A percentile compares a stretch with the other conserved stretches of the same genome.
These are phyloP conservation scores for Acleris sparsana DNA, from an alignment of 2,888 invertebrate genomes.

Conservation along the genomic window DNA sequence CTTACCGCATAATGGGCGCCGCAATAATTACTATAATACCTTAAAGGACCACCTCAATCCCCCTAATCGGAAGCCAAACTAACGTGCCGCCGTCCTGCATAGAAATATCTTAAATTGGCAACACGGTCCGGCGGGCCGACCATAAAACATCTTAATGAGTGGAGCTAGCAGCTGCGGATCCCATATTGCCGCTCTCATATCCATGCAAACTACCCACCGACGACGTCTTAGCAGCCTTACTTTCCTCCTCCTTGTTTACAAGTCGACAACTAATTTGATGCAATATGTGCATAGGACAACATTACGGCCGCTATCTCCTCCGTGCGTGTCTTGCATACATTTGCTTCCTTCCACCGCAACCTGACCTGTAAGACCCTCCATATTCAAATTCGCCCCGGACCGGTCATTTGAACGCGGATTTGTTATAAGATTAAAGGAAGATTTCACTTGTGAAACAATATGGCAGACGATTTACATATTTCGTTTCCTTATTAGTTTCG, in stretches of 20 bases:
- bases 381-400: slow-evolving; percentile 80
- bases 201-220: slow-evolving; percentile 82
- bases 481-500: slow-evolving; percentile 84
- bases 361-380: slow-evolving; percentile 77
- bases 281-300: slow-evolving; percentile 84
- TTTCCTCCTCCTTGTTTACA: slow-evolving; percentile 81
- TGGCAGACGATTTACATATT: slow-evolving; percentile 83
- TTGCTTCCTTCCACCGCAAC: slow-evolving; percentile 71
- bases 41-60: slow-evolving; percentile 81
- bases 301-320: slow-evolving; percentile 79
- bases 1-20: slow-evolving; percentile 73
- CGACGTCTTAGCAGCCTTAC: slow-evolving; percentile 79
- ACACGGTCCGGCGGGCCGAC: slow-evolving; percentile 81
- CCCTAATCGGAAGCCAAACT: slow-evolving; percentile 82
- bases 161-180: slow-evolving; percentile 80
- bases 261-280: slow-evolving; percentile 84
- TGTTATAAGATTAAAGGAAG: slow-evolving; percentile 85
- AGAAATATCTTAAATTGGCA: slow-evolving; percentile 84
- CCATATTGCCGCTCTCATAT: slow-evolving; percentile 83
- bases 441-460: slow-evolving; percentile 84
- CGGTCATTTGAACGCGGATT: slow-evolving; percentile 84
- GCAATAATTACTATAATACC: slow-evolving; percentile 81
- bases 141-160: slow-evolving; percentile 85
- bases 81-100: slow-evolving; percentile 80
- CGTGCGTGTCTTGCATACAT: slow-evolving; percentile 83